Evolutionary conservation across 2,113 vertebrate genomes (phyloP), one percentile per base, ranked within the genome.

Genomic region (Tenebrosternarchus preto): DNA sequence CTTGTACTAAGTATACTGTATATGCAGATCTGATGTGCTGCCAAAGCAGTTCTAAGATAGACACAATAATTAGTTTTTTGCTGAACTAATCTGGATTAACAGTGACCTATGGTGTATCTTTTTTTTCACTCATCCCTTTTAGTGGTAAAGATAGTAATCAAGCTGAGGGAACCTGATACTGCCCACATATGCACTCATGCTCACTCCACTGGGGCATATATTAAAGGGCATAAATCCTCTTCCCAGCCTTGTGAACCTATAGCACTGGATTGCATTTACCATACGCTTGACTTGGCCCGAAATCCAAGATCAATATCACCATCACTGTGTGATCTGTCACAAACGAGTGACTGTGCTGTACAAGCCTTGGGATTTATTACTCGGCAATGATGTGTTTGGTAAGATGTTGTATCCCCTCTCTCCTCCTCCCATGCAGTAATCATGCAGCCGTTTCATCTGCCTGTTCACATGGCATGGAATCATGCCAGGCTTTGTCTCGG

Each of bases 231-330:
- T 68, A 39, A 68, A 68, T 68, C 33, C 64, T 67, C 29, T 69
- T 53, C n/a, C 20, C 64, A 8, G 19, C 19, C 15, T 66, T 24
- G 22, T n/a, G 22, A 78, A 12, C 64, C 56, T 59, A 29, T 27
- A 59, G 11, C 33, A 70, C 8, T 29, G 22, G 76, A 59, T 70
- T 69, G 29, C 63, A 77, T 56, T 78, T 46, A 69, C 66, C 6
- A 11, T 27, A 67, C 33, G 43, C 31, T 27, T 2, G 29, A 64
- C 24, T 66, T 3, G 27, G 43, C 74, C 73, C 33, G 61, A 76
- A 68, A 70, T 46, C 46, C 53, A 2, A 53, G 57, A 59, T 78
- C 64, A 20, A 60, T 77, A 57, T 56, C 9, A 33, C 15, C 29
- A 25, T 25, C 64, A 12, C 64, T 39, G 64, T 22, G 64, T 7